A percentile compares a stretch with the other conserved stretches of the same genome.
Conservation (phyloP, 2,797 vertebrate genomes). For the Clarias platycephalus region DNA sequence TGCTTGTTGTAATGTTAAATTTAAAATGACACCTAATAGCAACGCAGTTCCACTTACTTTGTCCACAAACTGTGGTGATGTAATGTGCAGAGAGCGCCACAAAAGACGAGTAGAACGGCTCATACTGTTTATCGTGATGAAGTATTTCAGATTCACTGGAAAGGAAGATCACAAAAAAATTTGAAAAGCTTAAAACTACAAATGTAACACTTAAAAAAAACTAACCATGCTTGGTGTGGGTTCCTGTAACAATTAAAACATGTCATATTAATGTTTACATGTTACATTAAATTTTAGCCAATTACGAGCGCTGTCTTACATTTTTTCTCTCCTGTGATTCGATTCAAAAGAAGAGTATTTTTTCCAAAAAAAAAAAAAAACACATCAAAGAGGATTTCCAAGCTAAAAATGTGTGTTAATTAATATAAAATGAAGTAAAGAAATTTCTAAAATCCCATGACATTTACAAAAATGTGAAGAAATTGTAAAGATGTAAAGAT, state of each 20-base stretch:
- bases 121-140: slow-evolving; percentile 97
- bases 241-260: neutral
- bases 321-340: neutral
- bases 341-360: neutral
- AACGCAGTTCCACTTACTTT: slow-evolving; percentile 77
- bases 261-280: too few relatives aligned
- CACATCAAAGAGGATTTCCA: neutral
- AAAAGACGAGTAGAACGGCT: slow-evolving; percentile 98
- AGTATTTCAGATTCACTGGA: slow-evolving; percentile 95
- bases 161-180: slow-evolving; percentile 41
- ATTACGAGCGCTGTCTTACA: neutral
- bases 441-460: too few relatives aligned
- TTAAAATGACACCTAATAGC: neutral
- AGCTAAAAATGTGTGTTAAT: neutral
- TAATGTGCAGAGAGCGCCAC: slow-evolving; percentile 98
- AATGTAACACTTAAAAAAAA: neutral
- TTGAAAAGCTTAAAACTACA: slow-evolving; percentile 27
- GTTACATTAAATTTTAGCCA: too few relatives aligned
- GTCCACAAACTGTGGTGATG: slow-evolving; percentile 96
- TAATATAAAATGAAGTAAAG: neutral
- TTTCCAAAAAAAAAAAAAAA: neutral
- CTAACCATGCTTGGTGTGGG: neutral
- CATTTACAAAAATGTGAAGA: too few relatives aligned
- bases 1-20: neutral
- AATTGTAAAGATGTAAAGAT: too few relatives aligned